Conservation (phyloP, 2,888 invertebrate genomes). For the Drosophila ochracea region DNA sequence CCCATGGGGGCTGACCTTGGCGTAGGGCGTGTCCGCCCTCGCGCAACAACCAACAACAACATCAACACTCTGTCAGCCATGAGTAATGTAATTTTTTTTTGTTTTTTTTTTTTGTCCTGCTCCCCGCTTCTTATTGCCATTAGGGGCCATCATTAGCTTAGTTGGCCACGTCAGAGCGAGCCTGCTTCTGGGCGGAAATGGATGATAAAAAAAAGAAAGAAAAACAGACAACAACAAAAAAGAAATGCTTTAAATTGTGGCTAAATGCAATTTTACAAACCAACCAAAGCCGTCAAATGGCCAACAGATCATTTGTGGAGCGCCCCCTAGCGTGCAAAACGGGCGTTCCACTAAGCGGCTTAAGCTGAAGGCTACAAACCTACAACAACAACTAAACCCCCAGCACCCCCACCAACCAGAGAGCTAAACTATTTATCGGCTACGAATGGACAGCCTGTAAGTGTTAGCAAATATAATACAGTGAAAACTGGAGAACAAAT, state of each 20-base stretch:
- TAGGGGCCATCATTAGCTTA: slow-evolving; percentile 17
- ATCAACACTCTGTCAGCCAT: slow-evolving; percentile 18
- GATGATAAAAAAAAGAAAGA: slow-evolving; percentile 11
- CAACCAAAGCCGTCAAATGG: slow-evolving; percentile 39
- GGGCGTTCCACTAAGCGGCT: slow-evolving; percentile 61
- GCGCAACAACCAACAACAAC: background rate
- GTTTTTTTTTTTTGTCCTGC: background rate
- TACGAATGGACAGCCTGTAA: slow-evolving; percentile 11
- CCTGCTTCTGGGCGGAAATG: slow-evolving; percentile 50
- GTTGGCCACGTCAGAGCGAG: slow-evolving; percentile 31
- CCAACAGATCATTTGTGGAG: slow-evolving; percentile 45
- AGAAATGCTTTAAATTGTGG: slow-evolving; percentile 45
- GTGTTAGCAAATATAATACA: slow-evolving; percentile 13
- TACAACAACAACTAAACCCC: background rate
- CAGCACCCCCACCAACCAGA: background rate
- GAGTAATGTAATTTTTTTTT: slow-evolving; percentile 29
- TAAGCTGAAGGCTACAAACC: slow-evolving; percentile 43
- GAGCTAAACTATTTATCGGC: slow-evolving; percentile 32
- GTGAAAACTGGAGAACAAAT: background rate
- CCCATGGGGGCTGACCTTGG: slow-evolving; percentile 48
- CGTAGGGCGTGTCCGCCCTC: slow-evolving; percentile 36
- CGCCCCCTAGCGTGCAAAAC: slow-evolving; percentile 35
- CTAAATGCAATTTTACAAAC: slow-evolving; percentile 64
- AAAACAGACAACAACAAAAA: slow-evolving; percentile 5
- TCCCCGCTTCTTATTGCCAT: background rate